Evolutionary conservation across 1,140 invertebrate genomes (phyloP).

Genomic region (Ylistrum balloti): DNA sequence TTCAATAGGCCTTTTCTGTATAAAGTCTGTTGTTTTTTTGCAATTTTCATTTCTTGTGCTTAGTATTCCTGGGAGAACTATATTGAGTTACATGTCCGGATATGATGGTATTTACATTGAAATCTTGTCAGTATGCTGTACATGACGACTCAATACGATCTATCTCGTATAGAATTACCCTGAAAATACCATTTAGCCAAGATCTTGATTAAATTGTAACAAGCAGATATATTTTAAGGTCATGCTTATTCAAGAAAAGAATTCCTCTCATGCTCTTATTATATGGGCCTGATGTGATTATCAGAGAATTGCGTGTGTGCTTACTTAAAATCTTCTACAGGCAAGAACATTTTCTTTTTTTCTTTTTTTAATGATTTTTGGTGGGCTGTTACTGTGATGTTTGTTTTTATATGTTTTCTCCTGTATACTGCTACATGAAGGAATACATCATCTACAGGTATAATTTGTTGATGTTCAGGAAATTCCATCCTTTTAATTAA

Average conservation of each 20-base stretch:
- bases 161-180: slow-evolving; percentile 34
- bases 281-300: neutral
- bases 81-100: neutral
- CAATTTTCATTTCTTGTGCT: slow-evolving; percentile 17
- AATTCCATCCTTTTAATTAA: no score
- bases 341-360: neutral
- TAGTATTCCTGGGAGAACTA: neutral
- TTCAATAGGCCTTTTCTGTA: neutral
- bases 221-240: slow-evolving; percentile 40
- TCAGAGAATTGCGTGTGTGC: slow-evolving; percentile 30
- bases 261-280: slow-evolving; percentile 27
- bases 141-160: neutral
- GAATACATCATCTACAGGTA: no score
- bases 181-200: slow-evolving; percentile 24
- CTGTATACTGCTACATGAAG: no score
- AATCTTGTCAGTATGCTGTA: slow-evolving; percentile 7
- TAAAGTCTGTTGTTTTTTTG: neutral
- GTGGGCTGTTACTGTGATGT: neutral
- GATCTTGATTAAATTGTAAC: slow-evolving; percentile 39
- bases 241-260: slow-evolving; percentile 35
- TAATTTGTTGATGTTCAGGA: no score
- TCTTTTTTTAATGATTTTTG: neutral
- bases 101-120: slow-evolving; percentile 21
- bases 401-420: no score
- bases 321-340: slow-evolving; percentile 17